Base-by-base conservation (phyloP, 2,797 vertebrate genomes). In the Clarias pachynema region DNA sequence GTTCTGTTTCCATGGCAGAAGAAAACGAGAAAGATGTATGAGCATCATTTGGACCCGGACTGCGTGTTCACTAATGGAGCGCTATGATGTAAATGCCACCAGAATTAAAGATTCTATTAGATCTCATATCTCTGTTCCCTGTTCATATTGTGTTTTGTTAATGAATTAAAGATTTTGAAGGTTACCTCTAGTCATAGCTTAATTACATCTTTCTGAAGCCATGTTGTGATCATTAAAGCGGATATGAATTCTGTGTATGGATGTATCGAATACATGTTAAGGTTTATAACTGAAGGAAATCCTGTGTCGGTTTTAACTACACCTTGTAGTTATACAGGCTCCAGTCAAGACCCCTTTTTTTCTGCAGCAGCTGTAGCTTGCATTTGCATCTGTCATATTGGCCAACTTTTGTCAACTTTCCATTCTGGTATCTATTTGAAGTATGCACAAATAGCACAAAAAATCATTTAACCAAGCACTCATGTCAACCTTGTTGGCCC, bases 1-100 rank as follows among this genome's bases (percentile, higher is more conserved):
- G 40, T 65, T 79, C 73, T n/a, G 60, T 68, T 84, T 70, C 53
- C 59, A 83, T 69, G 34, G 73, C 26, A 26, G 81, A 77, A 79
- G 49, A 79, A 79, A 66, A 26, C 4, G 63, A 73, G 29, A 82
- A 53, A 69, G 68, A 3, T 7, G n/a, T 62, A 26, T 24, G 34
- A 53, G 74, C 68, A 74, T 84, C 65, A 82, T 62, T 56, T 81
- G 68, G 62, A 79, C 16, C 16, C 60, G 60, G 83, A 26, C 83
- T 81, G 83, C 83, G 85, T 77, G 62, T 79, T 81, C 72, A 57
- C 37, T 84, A 60, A 57, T 66, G 16, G 49, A 81, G 53, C 62
- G 65, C 68, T 86, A 62, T 87, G 84, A 86, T 87, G 82, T 86
- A 88, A 87, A 89, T 84, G 82, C 83, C 84, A 88, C 56, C 57